Conservation (phyloP, 2,113 vertebrate genomes). For the Psophia crepitans region DNA sequence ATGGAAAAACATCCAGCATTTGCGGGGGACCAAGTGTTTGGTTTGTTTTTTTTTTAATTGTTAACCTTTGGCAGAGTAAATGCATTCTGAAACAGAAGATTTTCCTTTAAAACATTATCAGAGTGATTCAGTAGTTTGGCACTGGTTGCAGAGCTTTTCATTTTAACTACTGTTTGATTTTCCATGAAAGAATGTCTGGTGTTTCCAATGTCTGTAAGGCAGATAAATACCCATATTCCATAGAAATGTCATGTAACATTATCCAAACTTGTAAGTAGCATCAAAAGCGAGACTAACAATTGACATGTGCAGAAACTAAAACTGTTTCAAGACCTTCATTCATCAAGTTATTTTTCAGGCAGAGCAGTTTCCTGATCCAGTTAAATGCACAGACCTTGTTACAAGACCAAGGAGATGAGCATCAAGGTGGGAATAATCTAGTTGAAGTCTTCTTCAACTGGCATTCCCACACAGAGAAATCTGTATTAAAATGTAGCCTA, state of each 20-base stretch:
- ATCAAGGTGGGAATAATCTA: neutral
- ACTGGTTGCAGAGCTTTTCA: neutral
- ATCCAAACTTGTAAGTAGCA: neutral
- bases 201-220: neutral
- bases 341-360: neutral
- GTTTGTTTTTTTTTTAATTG: neutral
- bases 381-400: neutral
- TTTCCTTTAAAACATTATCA: slow-evolving; percentile 7
- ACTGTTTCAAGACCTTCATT: neutral
- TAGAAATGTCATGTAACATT: neutral
- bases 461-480: neutral
- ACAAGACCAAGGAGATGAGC: neutral
- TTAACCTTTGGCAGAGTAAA: neutral
- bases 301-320: neutral
- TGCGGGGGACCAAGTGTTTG: neutral
- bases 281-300: neutral
- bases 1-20: neutral
- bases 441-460: neutral
- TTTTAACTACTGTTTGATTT: slow-evolving; percentile 61
- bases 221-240: neutral
- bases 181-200: slow-evolving; percentile 31
- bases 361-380: neutral
- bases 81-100: neutral
- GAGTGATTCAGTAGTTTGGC: slow-evolving; percentile 58
- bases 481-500: neutral